Percentiles rank a stretch among this genome's conserved stretches.
Evolutionary conservation across 2,797 vertebrate species (phyloP).

Genomic region (Falco berigora): DNA sequence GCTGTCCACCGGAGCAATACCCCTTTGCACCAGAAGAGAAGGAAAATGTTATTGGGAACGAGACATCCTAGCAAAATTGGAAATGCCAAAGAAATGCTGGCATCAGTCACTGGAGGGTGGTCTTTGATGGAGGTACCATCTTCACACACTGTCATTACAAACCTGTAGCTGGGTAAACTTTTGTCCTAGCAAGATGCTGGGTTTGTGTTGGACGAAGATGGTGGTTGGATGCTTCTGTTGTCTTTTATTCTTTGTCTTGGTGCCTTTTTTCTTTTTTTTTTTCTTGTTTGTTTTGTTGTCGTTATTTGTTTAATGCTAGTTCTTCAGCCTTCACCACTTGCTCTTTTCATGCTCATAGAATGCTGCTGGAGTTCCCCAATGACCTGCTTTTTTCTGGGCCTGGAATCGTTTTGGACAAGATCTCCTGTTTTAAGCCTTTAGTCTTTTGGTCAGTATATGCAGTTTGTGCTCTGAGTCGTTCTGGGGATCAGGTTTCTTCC

Average conservation of each 20-base stretch:
- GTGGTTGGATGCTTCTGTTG: not conserved
- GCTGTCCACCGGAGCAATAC: not conserved
- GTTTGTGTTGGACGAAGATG: not conserved
- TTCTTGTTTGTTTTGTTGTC: not conserved
- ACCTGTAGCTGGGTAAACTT: not conserved
- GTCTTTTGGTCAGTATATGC: not conserved
- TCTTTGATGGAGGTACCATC: not conserved
- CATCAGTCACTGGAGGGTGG: slow-evolving; percentile 2
- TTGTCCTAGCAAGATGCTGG: not conserved
- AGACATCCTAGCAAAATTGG: accelerated
- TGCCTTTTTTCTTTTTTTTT: no score
- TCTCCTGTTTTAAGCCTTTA: not conserved
- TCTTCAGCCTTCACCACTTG: not conserved
- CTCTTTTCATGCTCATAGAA: not conserved
- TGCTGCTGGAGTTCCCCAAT: not conserved
- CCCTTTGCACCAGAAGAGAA: not conserved
- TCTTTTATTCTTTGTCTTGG: not conserved
- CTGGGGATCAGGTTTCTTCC: not conserved
- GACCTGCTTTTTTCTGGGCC: not conserved
- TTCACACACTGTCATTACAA: not conserved
- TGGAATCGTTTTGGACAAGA: not conserved
- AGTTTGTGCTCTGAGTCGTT: not conserved
- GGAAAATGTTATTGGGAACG: not conserved
- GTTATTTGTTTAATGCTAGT: not conserved
- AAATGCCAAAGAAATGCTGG: not conserved